Conservation (phyloP, 2,888 invertebrate genomes). For the Rotaria magnacalcarata region DNA sequence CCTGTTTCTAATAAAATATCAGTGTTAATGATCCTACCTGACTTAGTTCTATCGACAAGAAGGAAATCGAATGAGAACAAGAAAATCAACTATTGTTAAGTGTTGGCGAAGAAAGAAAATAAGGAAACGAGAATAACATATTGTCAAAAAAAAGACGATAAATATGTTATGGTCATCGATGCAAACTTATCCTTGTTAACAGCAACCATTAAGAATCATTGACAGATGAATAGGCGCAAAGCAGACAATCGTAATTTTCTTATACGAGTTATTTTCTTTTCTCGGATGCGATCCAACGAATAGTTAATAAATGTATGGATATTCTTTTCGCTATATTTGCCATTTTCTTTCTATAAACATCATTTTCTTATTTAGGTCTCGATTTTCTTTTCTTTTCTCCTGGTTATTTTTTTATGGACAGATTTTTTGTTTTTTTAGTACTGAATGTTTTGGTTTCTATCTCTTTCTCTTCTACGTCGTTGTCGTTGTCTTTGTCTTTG, state of each 20-base stretch:
- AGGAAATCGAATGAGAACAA: background rate
- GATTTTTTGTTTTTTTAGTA: background rate
- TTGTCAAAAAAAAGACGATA: background rate
- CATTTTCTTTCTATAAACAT: conserved; percentile 7
- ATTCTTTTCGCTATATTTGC: background rate
- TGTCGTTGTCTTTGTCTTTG: background rate
- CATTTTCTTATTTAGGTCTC: background rate
- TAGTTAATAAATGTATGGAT: conserved; percentile 8
- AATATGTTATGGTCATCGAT: background rate
- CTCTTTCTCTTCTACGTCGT: too few relatives aligned
- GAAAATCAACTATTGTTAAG: background rate
- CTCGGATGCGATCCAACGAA: background rate
- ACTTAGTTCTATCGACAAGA: background rate
- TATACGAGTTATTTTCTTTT: background rate
- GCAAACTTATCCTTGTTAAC: background rate
- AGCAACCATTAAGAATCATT: background rate
- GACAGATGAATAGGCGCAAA: background rate
- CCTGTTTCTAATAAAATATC: background rate
- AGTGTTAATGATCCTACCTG: background rate
- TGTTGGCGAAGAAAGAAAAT: background rate
- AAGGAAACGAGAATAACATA: background rate
- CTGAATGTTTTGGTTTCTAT: background rate
- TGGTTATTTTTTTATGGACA: background rate
- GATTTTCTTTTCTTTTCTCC: background rate
- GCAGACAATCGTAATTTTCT: conserved; percentile 13